Conservation (phyloP, 2,113 vertebrate genomes). For the Microcebus lehilahytsara region DNA sequence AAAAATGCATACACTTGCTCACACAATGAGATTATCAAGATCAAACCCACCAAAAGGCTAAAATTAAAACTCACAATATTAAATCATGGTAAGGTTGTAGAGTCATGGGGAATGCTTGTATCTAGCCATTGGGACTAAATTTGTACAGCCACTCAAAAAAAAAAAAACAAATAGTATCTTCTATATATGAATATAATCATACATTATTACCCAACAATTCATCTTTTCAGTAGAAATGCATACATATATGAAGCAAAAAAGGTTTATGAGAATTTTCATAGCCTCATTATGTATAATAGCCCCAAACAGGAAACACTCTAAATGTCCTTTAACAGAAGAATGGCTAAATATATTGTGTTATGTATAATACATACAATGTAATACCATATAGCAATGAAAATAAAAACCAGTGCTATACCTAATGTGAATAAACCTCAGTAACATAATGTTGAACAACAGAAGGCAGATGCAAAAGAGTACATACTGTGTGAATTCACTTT, state of each 20-base stretch:
- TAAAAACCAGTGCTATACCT: background rate
- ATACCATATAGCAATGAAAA: background rate
- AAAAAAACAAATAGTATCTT: background rate
- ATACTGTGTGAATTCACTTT: background rate
- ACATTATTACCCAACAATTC: background rate
- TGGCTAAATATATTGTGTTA: background rate
- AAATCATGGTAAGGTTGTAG: background rate
- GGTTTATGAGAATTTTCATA: background rate
- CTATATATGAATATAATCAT: background rate
- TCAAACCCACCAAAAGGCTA: background rate
- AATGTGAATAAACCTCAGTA: background rate
- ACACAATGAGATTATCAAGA: background rate
- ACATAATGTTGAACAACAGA: background rate
- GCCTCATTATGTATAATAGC: background rate
- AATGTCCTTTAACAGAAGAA: background rate
- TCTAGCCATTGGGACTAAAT: background rate
- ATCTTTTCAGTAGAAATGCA: background rate
- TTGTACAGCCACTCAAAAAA: background rate
- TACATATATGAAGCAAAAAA: background rate
- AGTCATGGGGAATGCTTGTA: background rate
- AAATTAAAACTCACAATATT: background rate
- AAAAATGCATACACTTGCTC: background rate
- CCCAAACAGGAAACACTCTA: background rate
- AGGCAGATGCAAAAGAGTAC: background rate
- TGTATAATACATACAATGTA: background rate